Conservation (phyloP, 2,113 vertebrate species). For the Eurystomus gularis region DNA sequence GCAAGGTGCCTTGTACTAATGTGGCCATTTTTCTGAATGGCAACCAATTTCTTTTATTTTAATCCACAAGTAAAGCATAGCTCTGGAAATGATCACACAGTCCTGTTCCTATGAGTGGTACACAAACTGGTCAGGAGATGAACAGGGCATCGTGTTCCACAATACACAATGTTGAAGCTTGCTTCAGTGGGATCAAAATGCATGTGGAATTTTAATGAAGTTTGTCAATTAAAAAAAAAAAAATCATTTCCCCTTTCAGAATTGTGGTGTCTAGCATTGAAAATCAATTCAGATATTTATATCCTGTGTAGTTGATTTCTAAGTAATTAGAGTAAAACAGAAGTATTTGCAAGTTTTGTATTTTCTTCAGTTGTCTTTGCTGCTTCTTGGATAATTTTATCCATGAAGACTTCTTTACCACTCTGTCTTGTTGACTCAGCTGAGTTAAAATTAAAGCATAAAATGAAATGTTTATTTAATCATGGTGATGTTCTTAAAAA, state of each 20-base stretch:
- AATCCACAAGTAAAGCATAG: neutral
- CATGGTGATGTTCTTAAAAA: constrained; percentile 6
- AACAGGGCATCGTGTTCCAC: neutral
- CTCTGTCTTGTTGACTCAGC: constrained; percentile 53
- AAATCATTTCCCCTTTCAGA: neutral
- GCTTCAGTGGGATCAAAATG: neutral
- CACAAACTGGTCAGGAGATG: neutral
- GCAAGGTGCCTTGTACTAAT: neutral
- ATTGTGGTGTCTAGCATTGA: constrained; percentile 29
- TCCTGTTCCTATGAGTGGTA: neutral
- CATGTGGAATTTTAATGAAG: neutral
- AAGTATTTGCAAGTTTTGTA: constrained; percentile 51
- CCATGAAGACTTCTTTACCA: constrained; percentile 32
- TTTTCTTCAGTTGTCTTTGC: constrained; percentile 33
- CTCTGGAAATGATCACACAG: neutral
- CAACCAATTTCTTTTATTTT: neutral
- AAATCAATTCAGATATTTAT: constrained; percentile 58
- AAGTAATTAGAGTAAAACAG: constrained; percentile 46
- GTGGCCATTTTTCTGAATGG: neutral
- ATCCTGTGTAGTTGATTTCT: constrained; percentile 38
- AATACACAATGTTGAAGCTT: neutral
- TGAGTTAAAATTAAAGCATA: constrained; percentile 65
- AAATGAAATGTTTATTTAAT: constrained; percentile 69
- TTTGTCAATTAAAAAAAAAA: neutral
- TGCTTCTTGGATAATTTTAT: constrained; percentile 57